Evolutionary conservation across 2,113 vertebrate genomes (phyloP), one percentile per base, ranked within the genome.

Genomic region (Tyto alba): DNA sequence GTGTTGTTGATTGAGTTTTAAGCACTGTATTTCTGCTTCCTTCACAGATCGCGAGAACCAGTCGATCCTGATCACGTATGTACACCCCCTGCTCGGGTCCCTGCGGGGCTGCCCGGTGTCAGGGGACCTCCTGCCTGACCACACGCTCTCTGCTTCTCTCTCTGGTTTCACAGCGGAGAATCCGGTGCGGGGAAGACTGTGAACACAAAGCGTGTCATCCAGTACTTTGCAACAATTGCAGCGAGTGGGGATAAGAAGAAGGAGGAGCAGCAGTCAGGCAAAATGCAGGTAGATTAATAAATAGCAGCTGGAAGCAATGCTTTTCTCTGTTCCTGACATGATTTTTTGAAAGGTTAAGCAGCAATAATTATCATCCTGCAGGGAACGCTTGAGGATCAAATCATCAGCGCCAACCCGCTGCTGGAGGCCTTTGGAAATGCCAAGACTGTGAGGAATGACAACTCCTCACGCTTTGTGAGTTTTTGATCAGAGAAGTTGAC

Each of bases 151-250:
- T 47, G 45, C 45, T 47, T 47, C 45, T 47, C 45, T 47, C 45
- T 47, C 20, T 47, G 45, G 45, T 20, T 20, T 47, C 45, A 47
- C 45, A 47, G 45, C 45, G 45, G 45, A 47, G 45, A 47, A 47
- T 47, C 45, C 45, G 45, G 99, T 87, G 99, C 99, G 20, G 99
- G 99, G 93, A 99, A 99, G 98, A 99, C 99, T 96, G 99, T 99
- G 83, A 99, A 99, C 98, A 99, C 99, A 1, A 99, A 99, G 75
- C 98, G 99, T 97, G 99, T 99, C 98, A 99, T 99, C 97, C 99
- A 99, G 98, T 99, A 99, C 96, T 99, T 99, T 98, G 99, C 99
- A 82, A 99, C 99, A 98, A 99, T 99, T 97, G 99, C 99, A 97
- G 99, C 56, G 0, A 75, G 87, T 0, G 78, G 87, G 3, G 91